Percentiles rank a stretch among this genome's conserved stretches.
These are phyloP conservation scores for Lycaon pictus DNA, from an alignment of 2,113 vertebrate genomes.

Conservation along the genomic window DNA sequence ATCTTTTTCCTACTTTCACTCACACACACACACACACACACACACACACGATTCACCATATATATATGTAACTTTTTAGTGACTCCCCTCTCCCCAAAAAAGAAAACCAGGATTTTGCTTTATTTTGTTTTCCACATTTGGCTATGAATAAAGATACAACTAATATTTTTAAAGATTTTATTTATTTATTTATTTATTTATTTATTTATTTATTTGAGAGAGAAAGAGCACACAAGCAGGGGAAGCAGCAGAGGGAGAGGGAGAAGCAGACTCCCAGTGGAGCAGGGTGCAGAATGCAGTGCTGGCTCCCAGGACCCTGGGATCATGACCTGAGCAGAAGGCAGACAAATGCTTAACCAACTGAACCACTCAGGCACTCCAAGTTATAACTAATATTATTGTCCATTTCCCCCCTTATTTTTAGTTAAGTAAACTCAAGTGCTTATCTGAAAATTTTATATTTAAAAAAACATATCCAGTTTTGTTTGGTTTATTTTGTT, in stretches of 20 bases:
- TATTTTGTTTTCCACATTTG: background rate
- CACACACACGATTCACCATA: background rate
- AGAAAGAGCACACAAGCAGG: background rate
- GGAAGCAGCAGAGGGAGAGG: background rate
- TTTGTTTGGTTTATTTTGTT: background rate
- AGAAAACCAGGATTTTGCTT: background rate
- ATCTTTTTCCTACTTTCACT: background rate
- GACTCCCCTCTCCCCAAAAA: no score
- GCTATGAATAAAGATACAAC: background rate
- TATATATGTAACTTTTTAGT: background rate
- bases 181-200: background rate
- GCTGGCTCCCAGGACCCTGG: background rate
- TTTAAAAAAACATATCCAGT: background rate
- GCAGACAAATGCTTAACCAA: background rate
- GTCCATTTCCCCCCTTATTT: background rate
- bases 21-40: background rate
- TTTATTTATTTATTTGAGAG: background rate
- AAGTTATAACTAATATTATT: background rate
- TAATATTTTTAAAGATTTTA: background rate
- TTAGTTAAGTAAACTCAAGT: background rate
- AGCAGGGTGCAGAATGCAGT: background rate
- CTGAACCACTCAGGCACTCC: background rate
- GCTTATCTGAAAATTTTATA: background rate
- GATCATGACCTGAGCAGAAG: background rate
- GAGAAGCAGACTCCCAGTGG: background rate